Conservation (phyloP, 2,888 invertebrate genomes). For the Eilema depressum region DNA sequence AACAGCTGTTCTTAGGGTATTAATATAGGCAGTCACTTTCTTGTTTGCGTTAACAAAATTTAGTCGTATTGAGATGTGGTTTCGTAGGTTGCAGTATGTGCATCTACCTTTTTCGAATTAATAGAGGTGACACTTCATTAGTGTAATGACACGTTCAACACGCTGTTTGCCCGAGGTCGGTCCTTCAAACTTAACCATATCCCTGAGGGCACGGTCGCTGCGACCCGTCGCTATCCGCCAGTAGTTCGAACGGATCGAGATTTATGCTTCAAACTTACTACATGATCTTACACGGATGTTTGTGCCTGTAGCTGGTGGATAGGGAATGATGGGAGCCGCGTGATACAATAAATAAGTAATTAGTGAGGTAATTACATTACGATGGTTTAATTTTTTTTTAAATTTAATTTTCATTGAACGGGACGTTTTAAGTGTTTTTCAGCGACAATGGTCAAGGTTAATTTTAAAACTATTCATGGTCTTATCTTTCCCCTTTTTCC, state of each 20-base stretch:
- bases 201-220: constrained; percentile 34
- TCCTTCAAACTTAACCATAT: constrained; percentile 37
- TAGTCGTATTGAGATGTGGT: no score
- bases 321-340: constrained; percentile 43
- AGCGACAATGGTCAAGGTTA: no score
- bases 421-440: no score
- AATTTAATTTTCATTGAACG: no score
- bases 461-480: no score
- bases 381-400: neutral
- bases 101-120: neutral
- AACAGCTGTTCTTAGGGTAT: no score
- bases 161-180: neutral
- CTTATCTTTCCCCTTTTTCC: no score
- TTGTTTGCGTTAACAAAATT: no score
- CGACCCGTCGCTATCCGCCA: constrained; percentile 28
- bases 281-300: constrained; percentile 52
- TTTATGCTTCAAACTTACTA: constrained; percentile 48
- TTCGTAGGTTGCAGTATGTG: no score
- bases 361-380: neutral
- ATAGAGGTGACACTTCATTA: neutral
- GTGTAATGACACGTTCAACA: neutral
- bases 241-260: constrained; percentile 42
- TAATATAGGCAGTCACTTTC: no score
- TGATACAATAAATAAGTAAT: constrained; percentile 12
- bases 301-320: constrained; percentile 50